phyloP scores from a whole-genome alignment of 2,113 vertebrate species.

The Ophiodon elongatus region DNA sequence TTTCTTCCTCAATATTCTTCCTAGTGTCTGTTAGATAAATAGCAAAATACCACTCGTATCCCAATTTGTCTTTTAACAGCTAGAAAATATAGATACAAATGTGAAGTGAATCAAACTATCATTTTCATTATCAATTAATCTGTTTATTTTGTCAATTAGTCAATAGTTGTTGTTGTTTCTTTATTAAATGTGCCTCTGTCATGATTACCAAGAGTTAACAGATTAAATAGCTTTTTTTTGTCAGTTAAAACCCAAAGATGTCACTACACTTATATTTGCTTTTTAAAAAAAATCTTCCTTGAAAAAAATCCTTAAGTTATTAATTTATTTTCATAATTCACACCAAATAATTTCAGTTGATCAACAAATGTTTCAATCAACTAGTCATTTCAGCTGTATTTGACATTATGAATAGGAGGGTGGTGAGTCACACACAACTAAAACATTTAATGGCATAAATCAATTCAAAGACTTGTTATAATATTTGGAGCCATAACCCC shows the following conservation, averaged over 20 bases:
- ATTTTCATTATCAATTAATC: too few relatives aligned
- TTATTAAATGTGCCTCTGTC: too few relatives aligned
- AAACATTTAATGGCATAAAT: background rate
- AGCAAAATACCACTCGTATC: background rate
- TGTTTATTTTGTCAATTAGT: too few relatives aligned
- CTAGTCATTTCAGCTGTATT: background rate
- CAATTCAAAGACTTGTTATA: background rate
- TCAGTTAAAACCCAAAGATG: too few relatives aligned
- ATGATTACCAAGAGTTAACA: background rate
- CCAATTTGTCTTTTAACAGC: background rate
- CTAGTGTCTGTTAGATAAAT: background rate
- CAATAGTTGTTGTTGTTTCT: too few relatives aligned
- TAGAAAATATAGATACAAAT: background rate
- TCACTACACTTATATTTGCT: too few relatives aligned
- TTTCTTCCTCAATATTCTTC: background rate
- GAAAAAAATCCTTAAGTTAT: background rate
- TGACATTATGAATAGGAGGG: background rate
- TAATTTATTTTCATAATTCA: background rate
- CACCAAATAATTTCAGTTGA: background rate
- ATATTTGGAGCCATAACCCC: background rate
- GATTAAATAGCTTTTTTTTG: too few relatives aligned
- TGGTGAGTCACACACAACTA: background rate
- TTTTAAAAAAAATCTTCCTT: too few relatives aligned
- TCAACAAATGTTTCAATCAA: background rate
- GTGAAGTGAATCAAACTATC: background rate